These are phyloP conservation scores for Tetramorium parvispinum DNA, from an alignment of 1,140 invertebrate species.

Conservation along the genomic window DNA sequence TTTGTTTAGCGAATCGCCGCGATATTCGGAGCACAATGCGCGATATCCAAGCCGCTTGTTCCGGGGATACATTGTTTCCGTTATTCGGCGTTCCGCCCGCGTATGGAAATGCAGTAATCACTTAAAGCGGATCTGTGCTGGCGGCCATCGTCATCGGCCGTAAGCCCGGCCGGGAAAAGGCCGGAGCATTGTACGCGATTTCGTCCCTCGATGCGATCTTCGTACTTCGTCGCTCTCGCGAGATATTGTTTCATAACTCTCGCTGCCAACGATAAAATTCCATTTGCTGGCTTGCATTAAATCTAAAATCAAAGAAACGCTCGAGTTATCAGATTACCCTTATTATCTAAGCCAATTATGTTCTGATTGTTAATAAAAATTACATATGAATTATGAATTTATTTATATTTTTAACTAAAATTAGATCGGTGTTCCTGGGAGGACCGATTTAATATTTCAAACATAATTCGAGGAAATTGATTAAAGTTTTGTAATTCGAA, in stretches of 20 bases:
- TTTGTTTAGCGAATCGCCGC: constrained; percentile 54
- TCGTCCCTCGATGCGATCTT: not conserved
- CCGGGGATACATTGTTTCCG: constrained; percentile 52
- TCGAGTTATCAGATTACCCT: not conserved
- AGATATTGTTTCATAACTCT: not conserved
- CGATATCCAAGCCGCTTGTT: constrained; percentile 48
- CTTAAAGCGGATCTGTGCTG: constrained; percentile 54
- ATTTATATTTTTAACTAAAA: not conserved
- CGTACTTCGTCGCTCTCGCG: not conserved
- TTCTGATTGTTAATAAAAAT: not conserved
- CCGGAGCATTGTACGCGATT: not conserved
- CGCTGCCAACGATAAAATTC: not conserved
- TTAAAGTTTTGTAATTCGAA: not conserved
- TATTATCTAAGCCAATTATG: not conserved
- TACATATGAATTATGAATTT: not conserved
- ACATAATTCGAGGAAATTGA: not conserved
- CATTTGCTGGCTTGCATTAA: not conserved
- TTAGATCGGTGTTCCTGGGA: not conserved
- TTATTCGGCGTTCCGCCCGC: constrained; percentile 29
- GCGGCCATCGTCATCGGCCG: constrained; percentile 5
- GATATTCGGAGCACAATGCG: constrained; percentile 50
- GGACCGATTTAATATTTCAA: not conserved
- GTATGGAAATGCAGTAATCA: constrained; percentile 57
- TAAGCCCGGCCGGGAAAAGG: not conserved
- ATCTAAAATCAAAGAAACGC: not conserved